Base-by-base conservation (phyloP, 2,888 invertebrate genomes). In the Philopedon plagiatum region DNA sequence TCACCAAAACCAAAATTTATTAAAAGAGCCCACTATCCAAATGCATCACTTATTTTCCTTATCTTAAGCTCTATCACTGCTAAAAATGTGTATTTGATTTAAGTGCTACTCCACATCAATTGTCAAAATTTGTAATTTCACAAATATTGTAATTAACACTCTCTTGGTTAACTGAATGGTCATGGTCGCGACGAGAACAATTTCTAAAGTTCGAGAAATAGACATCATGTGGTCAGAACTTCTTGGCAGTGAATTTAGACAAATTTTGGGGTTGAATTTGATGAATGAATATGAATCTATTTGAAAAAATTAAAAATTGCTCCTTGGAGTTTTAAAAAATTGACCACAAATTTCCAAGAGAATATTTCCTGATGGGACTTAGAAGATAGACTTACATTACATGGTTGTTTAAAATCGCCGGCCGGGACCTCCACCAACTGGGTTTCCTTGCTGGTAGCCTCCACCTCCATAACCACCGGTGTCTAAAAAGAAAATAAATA, bases 401-500 rank as follows among this genome's bases (percentile, higher is more conserved):
- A 5, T n/a, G n/a, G 32, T 13, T 7, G 21, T 11, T 23, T 57
- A 65, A 18, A 57, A 65, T 29, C 65, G 56, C 18, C 65, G 60
- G 5, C 64, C 46, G 19, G 51, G 49, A 2, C 7, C 15, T 84
- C 85, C 77, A 26, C 75, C 76, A 44, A 85, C 85, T 68, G 85
- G 85, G 64, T 84, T 83, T 26, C 86, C 85, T 49, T 85, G 85
- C 57, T 85, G 85, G 64, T 85, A 86, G 71, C 82, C 85, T 51
- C 85, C 78, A 18, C 80, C 23, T 9, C 46, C 83, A 15, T 84
- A 83, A 46, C 86, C 85, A 21, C 85, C 83, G 34, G 81, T 68
- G 78, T 84, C 78, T 72, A 75, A 58, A 66, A 65, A 39, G 18
- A n/a, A n/a, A n/a, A n/a, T n/a, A n/a, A n/a, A n/a, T n/a, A n/a